Base-by-base conservation (phyloP, 2,888 invertebrate genomes). In the Lymantria monacha region DNA sequence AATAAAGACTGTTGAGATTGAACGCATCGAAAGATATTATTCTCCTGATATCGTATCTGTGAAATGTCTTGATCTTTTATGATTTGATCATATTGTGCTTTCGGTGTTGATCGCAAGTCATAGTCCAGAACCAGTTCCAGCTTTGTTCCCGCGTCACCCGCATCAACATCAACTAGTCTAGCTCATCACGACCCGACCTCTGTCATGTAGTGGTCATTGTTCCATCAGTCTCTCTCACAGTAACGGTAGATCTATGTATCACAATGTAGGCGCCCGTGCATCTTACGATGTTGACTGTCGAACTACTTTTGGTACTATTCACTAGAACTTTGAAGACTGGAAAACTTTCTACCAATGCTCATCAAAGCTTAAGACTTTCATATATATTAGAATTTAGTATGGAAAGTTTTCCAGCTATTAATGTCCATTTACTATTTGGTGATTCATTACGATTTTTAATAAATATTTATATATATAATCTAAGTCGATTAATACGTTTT, bases 201-300 rank as follows among this genome's bases (percentile, higher is more conserved):
- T 77, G 57, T 85, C 90, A 88, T 87, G 79, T 89, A 90, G 89
- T 71, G 79, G 80, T 80, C 86, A 85, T 86, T n/a, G 70, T 66
- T 70, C 64, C 82, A 85, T 86, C 83, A 80, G 82, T 81, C 78
- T 85, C 72, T 81, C 74, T 83, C 88, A 85, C 84, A 79, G 76
- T 81, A 74, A 73, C 84, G 85, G 79, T 89, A 90, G 91, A 89
- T 91, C 89, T 90, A 83, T 89, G 91, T 91, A 91, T 91, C 91
- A 91, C 91, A 91, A 89, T 76, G 74, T 89, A 90, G 83, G 88
- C 90, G 91, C 91, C 90, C 89, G 87, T 84, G 81, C 87, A 85
- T 83, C 74, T 67, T 61, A 69, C 60, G 72, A 74, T 74, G 74
- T 79, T 74, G 72, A 74, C 75, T 74, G 70, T 76, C 72, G 66